Evolutionary conservation across 2,888 invertebrate genomes (phyloP).

Genomic region (Apamea anceps): DNA sequence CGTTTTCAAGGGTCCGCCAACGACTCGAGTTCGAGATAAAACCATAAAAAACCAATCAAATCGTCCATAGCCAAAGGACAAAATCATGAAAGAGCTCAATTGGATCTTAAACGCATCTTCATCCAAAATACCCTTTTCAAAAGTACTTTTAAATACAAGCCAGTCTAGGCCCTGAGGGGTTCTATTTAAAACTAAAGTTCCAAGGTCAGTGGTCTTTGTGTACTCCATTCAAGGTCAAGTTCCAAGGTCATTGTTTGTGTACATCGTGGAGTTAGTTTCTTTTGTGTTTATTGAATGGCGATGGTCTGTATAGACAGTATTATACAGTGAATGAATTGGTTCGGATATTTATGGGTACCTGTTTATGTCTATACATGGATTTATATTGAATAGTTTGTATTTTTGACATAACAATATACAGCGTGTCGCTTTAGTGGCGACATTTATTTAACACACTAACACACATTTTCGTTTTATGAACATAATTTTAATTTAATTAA

Average conservation of each 20-base stretch:
- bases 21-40: background rate
- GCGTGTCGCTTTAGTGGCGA: background rate
- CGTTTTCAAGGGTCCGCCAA: background rate
- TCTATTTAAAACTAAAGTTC: constrained; percentile 38
- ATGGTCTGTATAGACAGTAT: background rate
- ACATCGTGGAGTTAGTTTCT: constrained; percentile 36
- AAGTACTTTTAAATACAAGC: constrained; percentile 35
- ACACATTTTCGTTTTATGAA: too few relatives aligned
- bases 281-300: constrained; percentile 41
- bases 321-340: background rate
- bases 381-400: background rate
- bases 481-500: too few relatives aligned
- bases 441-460: too few relatives aligned
- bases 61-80: background rate
- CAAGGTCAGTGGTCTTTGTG: constrained; percentile 44
- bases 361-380: background rate
- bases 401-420: background rate
- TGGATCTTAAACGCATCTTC: constrained; percentile 16
- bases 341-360: background rate
- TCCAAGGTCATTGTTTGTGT: constrained; percentile 46
- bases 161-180: constrained; percentile 38
- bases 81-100: background rate
- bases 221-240: constrained; percentile 20
- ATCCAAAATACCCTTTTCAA: constrained; percentile 19
- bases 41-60: constrained; percentile 11